Percentiles rank a stretch among this genome's conserved stretches.
Evolutionary conservation across 2,797 vertebrate genomes (phyloP).

Genomic region (Chelon labrosus): DNA sequence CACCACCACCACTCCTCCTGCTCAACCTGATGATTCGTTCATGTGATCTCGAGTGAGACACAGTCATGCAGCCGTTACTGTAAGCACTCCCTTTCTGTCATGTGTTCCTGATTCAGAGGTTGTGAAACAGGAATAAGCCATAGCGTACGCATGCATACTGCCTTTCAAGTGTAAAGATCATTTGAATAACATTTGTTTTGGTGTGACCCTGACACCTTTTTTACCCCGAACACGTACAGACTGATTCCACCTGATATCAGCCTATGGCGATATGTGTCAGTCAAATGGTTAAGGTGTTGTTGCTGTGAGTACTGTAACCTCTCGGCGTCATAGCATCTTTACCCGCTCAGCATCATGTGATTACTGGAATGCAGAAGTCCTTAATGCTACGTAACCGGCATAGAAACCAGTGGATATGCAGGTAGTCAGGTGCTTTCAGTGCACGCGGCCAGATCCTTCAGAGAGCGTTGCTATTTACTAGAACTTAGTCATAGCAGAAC

Average conservation of each 20-base stretch:
- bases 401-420: constrained; percentile 51
- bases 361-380: constrained; percentile 73
- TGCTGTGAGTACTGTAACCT: constrained; percentile 23
- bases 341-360: constrained; percentile 66
- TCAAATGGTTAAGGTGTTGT: constrained; percentile 5
- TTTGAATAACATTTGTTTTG: not conserved
- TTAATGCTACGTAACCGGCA: constrained; percentile 31
- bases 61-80: constrained; percentile 24
- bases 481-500: not conserved
- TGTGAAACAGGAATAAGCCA: constrained; percentile 29
- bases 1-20: no score
- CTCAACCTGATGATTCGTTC: constrained; percentile 11
- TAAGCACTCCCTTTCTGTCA: constrained; percentile 40
- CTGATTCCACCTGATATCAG: constrained; percentile 1
- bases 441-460: constrained; percentile 5
- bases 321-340: constrained; percentile 30
- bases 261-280: not conserved
- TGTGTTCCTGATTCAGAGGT: constrained; percentile 59
- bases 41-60: constrained; percentile 52
- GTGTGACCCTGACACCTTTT: not conserved
- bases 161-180: no score
- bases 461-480: not conserved
- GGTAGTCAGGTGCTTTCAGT: constrained; percentile 60
- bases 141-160: not conserved
- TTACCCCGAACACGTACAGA: not conserved